These are phyloP conservation scores for Drosophila hydei DNA, from an alignment of 1,140 invertebrate genomes.

Conservation along the genomic window DNA sequence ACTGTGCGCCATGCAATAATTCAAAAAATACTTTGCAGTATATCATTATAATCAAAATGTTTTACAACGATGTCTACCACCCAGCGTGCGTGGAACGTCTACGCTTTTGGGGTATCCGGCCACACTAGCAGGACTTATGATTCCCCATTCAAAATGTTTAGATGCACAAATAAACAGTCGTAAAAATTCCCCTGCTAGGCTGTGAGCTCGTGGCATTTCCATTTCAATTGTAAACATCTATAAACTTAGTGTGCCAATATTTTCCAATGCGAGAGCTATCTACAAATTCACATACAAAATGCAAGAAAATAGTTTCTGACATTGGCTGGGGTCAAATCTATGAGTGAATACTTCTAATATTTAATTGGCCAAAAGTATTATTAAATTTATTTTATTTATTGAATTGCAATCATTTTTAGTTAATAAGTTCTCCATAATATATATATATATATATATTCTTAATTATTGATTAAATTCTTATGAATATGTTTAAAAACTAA, in stretches of 20 bases:
- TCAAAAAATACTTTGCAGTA: slow-evolving; percentile 78
- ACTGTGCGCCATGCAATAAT: slow-evolving; percentile 67
- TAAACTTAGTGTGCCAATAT: slow-evolving; percentile 22
- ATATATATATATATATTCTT: no score
- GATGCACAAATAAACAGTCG: slow-evolving; percentile 77
- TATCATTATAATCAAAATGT: slow-evolving; percentile 79
- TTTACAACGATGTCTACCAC: slow-evolving; percentile 45
- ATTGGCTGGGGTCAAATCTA: no score
- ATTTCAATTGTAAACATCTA: slow-evolving; percentile 59
- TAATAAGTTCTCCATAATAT: no score
- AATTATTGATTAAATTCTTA: no score
- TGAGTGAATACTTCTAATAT: no score
- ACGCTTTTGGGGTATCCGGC: slow-evolving; percentile 8
- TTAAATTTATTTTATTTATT: no score
- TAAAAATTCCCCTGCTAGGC: slow-evolving; percentile 38
- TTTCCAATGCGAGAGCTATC: slow-evolving; percentile 6
- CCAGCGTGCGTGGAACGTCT: slow-evolving; percentile 53
- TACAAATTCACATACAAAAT: background rate
- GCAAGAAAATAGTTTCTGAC: background rate
- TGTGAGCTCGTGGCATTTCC: slow-evolving; percentile 13
- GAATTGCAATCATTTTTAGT: no score
- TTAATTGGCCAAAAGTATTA: no score
- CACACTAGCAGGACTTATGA: slow-evolving; percentile 47
- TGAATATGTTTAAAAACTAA: no score
- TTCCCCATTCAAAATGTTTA: slow-evolving; percentile 74